phyloP scores from a whole-genome alignment of 2,113 vertebrate species.

The Onychostoma macrolepis region DNA sequence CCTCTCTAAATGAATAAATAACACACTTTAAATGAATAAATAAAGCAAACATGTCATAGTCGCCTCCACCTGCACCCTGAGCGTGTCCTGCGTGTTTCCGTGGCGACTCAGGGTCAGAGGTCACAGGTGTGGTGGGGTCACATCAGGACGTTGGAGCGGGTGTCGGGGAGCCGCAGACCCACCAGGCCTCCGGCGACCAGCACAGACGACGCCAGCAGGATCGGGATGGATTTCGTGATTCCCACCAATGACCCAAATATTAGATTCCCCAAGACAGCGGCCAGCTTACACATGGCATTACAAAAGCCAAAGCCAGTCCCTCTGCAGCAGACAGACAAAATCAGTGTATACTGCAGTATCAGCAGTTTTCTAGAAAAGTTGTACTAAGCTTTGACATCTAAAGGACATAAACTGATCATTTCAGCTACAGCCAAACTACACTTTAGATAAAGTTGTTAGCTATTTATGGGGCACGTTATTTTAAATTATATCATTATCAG shows the following conservation, averaged over 20 bases:
- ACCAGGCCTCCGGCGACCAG: conserved; percentile 92
- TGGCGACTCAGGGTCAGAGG: conserved; percentile 44
- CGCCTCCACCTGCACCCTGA: conserved; percentile 33
- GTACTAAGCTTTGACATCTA: background rate
- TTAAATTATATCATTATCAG: background rate
- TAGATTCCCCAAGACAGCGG: conserved; percentile 92
- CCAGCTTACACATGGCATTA: conserved; percentile 95
- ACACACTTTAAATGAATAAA: background rate
- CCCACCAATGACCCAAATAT: conserved; percentile 94
- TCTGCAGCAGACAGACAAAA: conserved; percentile 71
- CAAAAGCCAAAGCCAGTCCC: conserved; percentile 97
- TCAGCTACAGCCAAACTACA: too few relatives aligned
- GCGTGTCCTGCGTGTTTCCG: conserved; percentile 41
- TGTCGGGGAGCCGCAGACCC: conserved; percentile 92
- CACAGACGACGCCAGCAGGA: conserved; percentile 93
- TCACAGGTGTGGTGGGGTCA: conserved; percentile 44
- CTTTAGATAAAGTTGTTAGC: background rate
- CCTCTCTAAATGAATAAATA: background rate
- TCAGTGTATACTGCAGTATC: background rate
- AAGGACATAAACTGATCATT: background rate
- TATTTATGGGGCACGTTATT: background rate
- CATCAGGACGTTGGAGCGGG: conserved; percentile 84
- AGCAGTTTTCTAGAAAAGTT: background rate
- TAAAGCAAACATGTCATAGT: conserved; percentile 24
- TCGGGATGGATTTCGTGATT: conserved; percentile 94